These are phyloP conservation scores for Bolborhynchus lineola DNA, from an alignment of 2,113 vertebrate species.

Conservation along the genomic window DNA sequence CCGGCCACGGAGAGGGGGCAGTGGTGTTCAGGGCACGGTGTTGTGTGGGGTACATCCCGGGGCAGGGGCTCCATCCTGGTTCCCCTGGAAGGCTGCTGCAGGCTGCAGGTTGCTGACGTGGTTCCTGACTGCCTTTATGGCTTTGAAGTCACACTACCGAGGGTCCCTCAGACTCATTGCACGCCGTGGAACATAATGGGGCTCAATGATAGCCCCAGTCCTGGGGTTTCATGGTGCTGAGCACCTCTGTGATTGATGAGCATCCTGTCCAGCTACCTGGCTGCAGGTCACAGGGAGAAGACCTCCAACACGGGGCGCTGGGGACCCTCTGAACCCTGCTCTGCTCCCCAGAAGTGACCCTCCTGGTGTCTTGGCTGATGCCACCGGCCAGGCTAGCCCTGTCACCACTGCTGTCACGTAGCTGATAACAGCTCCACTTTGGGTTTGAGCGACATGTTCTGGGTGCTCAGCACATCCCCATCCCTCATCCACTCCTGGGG, in stretches of 20 bases:
- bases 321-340: neutral
- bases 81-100: accelerated
- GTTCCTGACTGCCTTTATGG: accelerated
- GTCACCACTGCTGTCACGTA: neutral
- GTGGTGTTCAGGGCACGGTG: neutral
- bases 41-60: neutral
- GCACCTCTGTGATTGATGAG: neutral
- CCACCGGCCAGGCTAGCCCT: neutral
- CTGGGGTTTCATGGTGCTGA: neutral
- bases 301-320: accelerated
- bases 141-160: accelerated
- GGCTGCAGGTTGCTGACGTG: accelerated
- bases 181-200: accelerated
- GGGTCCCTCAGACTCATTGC: accelerated
- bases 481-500: neutral
- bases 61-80: accelerated
- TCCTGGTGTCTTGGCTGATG: neutral
- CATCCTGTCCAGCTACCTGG: neutral
- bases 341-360: neutral
- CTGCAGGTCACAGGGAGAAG: neutral
- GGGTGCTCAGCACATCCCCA: neutral
- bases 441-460: neutral
- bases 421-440: neutral
- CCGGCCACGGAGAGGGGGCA: accelerated
- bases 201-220: accelerated